phyloP scores from a whole-genome alignment of 2,113 vertebrate genomes.

The Thermophis baileyi region DNA sequence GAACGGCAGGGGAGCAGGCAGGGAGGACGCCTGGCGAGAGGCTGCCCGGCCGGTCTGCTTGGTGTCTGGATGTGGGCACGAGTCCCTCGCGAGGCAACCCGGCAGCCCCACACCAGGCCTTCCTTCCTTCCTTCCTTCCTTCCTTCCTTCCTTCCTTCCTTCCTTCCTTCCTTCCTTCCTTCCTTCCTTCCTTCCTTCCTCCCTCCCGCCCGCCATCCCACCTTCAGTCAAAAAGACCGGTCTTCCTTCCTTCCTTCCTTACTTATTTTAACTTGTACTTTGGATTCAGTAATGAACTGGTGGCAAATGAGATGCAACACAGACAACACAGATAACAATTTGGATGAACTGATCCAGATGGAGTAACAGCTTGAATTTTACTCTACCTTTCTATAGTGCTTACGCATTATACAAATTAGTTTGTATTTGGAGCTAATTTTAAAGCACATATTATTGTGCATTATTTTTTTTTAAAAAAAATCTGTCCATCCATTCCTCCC shows the following conservation, averaged over 20 bases:
- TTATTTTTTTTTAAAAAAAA: no score
- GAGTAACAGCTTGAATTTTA: not conserved
- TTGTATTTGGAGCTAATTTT: not conserved
- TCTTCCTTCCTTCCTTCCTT: not conserved
- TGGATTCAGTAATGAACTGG: not conserved
- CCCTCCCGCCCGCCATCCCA: accelerated
- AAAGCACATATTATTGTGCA: not conserved
- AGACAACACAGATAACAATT: not conserved
- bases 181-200: not conserved
- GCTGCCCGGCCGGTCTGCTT: not conserved
- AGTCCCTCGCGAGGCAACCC: not conserved
- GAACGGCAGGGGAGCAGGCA: not conserved
- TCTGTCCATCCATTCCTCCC: no score
- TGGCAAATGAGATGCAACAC: not conserved
- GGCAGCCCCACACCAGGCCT: no score
- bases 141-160: not conserved
- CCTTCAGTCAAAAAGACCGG: no score
- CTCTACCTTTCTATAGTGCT: not conserved
- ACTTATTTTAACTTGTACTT: not conserved
- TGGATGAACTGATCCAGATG: not conserved
- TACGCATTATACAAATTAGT: no score
- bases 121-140: not conserved
- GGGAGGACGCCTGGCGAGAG: not conserved
- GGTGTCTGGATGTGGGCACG: not conserved
- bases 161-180: not conserved